Evolutionary conservation across 2,113 vertebrate genomes (phyloP).

Genomic region (Genyomyrus donnyi): DNA sequence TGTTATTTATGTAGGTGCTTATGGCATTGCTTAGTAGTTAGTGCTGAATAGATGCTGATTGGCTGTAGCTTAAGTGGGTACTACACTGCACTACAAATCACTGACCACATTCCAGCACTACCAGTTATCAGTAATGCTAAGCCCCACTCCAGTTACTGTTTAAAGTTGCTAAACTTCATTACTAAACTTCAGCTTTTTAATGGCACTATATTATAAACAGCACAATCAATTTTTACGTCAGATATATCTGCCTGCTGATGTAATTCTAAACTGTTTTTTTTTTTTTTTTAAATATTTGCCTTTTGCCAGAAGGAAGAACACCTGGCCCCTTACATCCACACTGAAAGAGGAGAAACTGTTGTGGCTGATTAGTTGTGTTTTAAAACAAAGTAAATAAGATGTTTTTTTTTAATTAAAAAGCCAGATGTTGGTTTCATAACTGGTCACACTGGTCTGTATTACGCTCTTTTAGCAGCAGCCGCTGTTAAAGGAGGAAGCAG

Average conservation of each 20-base stretch:
- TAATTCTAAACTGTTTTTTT: neutral
- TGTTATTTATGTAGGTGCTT: neutral
- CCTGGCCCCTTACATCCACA: neutral
- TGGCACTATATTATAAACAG: neutral
- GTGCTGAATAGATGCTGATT: neutral
- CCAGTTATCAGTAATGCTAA: neutral
- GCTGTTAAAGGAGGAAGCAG: neutral
- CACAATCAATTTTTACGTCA: neutral
- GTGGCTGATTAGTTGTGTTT: neutral
- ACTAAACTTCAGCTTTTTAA: neutral
- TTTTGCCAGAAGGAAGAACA: neutral
- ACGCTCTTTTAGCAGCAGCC: neutral
- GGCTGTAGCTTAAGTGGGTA: neutral
- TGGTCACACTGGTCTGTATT: neutral
- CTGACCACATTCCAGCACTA: neutral
- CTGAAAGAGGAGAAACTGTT: neutral
- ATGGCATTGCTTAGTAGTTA: neutral
- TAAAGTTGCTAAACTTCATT: neutral
- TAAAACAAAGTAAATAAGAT: neutral
- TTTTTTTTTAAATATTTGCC: neutral
- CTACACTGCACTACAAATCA: neutral
- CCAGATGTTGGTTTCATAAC: neutral
- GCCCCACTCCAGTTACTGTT: neutral
- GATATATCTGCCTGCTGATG: neutral
- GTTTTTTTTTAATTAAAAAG: neutral